These are phyloP conservation scores for Neodiprion pinetum DNA, from an alignment of 1,140 invertebrate species.

Conservation along the genomic window DNA sequence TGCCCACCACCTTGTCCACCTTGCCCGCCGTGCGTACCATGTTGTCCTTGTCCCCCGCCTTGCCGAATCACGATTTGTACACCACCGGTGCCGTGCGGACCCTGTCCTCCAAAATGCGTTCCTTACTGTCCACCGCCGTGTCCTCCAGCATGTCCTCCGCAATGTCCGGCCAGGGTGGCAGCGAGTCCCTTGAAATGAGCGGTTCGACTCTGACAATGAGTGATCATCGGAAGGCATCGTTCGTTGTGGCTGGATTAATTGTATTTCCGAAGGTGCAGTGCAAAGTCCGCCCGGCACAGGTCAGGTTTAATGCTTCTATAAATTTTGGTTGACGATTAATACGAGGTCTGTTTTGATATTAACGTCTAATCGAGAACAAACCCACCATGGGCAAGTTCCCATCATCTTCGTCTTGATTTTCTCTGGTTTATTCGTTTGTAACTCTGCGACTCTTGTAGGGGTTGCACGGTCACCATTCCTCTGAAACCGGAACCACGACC, in stretches of 20 bases:
- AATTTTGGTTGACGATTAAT: background rate
- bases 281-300: constrained; percentile 33
- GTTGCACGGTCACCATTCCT: constrained; percentile 32
- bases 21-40: constrained; percentile 34
- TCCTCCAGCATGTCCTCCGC: constrained; percentile 23
- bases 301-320: background rate
- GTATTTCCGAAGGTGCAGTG: background rate
- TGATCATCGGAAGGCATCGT: background rate
- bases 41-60: constrained; percentile 26
- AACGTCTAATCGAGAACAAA: too few species aligned
- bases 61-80: constrained; percentile 39
- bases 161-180: constrained; percentile 24
- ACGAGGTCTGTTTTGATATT: too few species aligned
- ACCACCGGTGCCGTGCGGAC: constrained; percentile 38
- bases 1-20: constrained; percentile 10
- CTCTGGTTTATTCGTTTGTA: background rate
- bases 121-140: constrained; percentile 31
- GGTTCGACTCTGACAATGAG: constrained; percentile 13
- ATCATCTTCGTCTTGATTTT: background rate
- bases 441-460: constrained; percentile 24
- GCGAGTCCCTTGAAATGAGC: constrained; percentile 25
- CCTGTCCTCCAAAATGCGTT: constrained; percentile 35
- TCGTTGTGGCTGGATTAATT: background rate
- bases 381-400: background rate
- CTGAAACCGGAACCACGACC: constrained; percentile 12